Base-by-base conservation (phyloP, 2,888 invertebrate species). In the Piscicola geometra region DNA sequence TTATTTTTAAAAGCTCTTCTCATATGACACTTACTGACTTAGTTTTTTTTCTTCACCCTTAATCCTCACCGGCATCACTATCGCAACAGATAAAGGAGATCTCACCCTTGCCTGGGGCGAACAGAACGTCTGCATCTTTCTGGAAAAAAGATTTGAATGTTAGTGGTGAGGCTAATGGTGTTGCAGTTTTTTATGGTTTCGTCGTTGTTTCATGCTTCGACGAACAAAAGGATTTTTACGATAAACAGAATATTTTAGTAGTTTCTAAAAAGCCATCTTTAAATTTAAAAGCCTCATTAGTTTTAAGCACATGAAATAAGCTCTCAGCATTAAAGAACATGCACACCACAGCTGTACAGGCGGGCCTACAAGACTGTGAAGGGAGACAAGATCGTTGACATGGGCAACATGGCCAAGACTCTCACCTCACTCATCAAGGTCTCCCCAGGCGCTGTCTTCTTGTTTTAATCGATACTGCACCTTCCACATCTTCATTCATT, bases 81-180 rank as follows among this genome's bases (percentile, higher is more conserved):
- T 56, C 12, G 25, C 60, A 35, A 77, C 77, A 2, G 72, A 92
- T 15, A 80, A 81, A 25, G 80, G 80, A 28, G 81, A 82, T 25
- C 78, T 79, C 5, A 78, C 82, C 3, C 90, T 90, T 33, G 90
- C 90, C 81, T 25, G 73, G 73, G 30, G 73, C 73, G 1, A 73
- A 60, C 1, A 73, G 33, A 56, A 30, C 32, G 32, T 86, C 91
- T 71, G 88, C 90, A 79, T 87, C 91, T 80, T 91, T 91, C 85
- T 93, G 92, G 92, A 90, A 91, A 82, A 90, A 90, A 79, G 92
- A 93, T 84, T 89, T 93, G 75, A 90, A 89, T 75, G 88, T 90
- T 71, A 18, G 18, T 0, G 25, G 25, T 72, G 35, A 30, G 3
- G 5, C 3, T 72, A 21, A 18, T 18, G 33, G 33, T 50, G n/a